These are phyloP conservation scores for Siniperca knerii DNA, from an alignment of 2,113 vertebrate species.

Conservation along the genomic window DNA sequence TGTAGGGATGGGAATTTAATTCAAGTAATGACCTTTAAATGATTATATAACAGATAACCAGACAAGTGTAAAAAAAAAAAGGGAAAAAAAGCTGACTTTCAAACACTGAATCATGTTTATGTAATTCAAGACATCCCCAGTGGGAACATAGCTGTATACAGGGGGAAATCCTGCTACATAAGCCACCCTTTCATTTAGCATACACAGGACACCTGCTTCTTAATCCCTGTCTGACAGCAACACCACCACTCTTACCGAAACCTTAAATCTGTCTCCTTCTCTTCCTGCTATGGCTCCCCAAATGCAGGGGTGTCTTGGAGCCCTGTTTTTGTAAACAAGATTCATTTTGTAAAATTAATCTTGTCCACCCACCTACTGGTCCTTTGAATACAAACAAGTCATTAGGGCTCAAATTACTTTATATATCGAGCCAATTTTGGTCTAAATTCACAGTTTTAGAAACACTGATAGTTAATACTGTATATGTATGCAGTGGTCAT, in stretches of 20 bases:
- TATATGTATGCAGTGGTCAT: not conserved
- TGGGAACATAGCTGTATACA: not conserved
- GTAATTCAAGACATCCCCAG: not conserved
- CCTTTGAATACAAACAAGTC: not conserved
- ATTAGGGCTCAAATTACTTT: too few relatives aligned
- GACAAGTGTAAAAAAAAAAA: not conserved
- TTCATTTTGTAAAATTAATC: not conserved
- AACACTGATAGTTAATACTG: not conserved
- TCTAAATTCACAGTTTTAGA: not conserved
- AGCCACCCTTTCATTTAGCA: not conserved
- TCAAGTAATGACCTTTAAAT: not conserved
- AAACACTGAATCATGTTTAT: conserved; percentile 7
- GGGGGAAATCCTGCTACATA: not conserved
- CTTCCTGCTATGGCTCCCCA: not conserved
- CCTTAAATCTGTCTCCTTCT: not conserved
- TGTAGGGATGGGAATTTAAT: not conserved
- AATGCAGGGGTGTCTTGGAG: not conserved
- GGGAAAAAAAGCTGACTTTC: not conserved
- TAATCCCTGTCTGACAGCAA: not conserved
- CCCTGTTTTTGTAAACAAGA: too few relatives aligned
- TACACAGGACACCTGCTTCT: not conserved
- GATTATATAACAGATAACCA: conserved; percentile 23
- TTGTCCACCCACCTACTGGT: not conserved
- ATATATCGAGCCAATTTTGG: not conserved
- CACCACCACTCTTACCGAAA: not conserved